Conservation (phyloP, 2,113 vertebrate genomes). For the Danio rerio region DNA sequence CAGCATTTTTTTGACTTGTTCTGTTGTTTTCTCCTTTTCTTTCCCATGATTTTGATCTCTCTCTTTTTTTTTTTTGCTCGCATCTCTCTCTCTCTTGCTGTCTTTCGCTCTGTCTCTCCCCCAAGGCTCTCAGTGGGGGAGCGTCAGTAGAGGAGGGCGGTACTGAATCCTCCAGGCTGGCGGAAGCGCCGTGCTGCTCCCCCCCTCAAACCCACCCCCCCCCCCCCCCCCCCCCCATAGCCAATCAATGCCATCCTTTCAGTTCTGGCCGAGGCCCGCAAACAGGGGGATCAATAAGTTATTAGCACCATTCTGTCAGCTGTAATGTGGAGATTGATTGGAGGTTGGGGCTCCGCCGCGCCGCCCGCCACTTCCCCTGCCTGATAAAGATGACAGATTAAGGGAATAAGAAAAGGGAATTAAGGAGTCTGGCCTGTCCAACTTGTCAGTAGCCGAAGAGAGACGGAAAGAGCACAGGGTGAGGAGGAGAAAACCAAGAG, state of each 20-base stretch:
- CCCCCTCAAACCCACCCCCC: no score
- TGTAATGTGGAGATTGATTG: slow-evolving; percentile 99
- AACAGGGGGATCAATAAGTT: slow-evolving; percentile 97
- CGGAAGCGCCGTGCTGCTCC: slow-evolving; percentile 58
- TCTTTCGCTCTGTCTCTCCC: slow-evolving; percentile 33
- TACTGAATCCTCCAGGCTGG: slow-evolving; percentile 63
- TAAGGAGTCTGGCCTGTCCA: slow-evolving; percentile 92
- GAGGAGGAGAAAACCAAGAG: slow-evolving; percentile 42
- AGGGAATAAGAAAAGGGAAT: slow-evolving; percentile 95
- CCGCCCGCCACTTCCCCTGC: slow-evolving; percentile 83
- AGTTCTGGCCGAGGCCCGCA: slow-evolving; percentile 85
- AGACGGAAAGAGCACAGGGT: slow-evolving; percentile 58
- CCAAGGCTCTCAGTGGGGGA: slow-evolving; percentile 54
- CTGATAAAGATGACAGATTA: slow-evolving; percentile 99
- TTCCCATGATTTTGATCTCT: slow-evolving; percentile 1
- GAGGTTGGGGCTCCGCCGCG: slow-evolving; percentile 81
- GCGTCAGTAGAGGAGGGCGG: slow-evolving; percentile 43
- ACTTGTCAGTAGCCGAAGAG: slow-evolving; percentile 82
- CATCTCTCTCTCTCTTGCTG: slow-evolving; percentile 17
- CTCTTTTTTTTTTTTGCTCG: slow-evolving; percentile 14
- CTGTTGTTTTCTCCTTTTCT: slow-evolving; percentile 1
- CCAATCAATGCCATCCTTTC: slow-evolving; percentile 91
- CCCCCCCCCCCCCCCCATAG: slow-evolving; percentile 71
- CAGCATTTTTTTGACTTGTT: neutral
- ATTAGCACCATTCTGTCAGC: slow-evolving; percentile 99